Conservation (phyloP, 2,113 vertebrate genomes). For the Ictalurus furcatus region DNA sequence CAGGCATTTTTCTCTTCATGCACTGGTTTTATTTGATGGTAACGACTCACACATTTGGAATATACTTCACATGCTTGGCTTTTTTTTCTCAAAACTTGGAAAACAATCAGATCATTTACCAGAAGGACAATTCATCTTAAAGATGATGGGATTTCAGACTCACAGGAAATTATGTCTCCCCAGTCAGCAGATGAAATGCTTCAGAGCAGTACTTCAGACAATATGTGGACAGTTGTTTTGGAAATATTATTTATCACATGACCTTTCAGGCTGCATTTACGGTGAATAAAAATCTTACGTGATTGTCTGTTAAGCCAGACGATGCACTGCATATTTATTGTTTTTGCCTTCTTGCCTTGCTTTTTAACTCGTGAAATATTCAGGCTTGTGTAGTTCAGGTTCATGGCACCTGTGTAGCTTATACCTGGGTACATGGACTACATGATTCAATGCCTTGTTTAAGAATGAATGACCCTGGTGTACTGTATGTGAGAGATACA, state of each 20-base stretch:
- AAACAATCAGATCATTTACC: slow-evolving; percentile 33
- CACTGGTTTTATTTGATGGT: slow-evolving; percentile 7
- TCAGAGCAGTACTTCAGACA: slow-evolving; percentile 30
- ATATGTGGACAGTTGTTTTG: slow-evolving; percentile 2
- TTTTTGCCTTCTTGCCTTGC: slow-evolving; percentile 4
- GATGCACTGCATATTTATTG: neutral
- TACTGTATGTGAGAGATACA: neutral
- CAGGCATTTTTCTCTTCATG: neutral
- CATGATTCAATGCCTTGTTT: neutral
- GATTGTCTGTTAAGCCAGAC: slow-evolving; percentile 5
- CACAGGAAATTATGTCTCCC: slow-evolving; percentile 42
- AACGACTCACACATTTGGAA: slow-evolving; percentile 13
- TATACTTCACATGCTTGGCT: slow-evolving; percentile 11
- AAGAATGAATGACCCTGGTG: neutral
- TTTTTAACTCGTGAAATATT: neutral
- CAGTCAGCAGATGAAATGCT: slow-evolving; percentile 24
- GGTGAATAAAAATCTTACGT: neutral
- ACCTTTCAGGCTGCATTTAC: slow-evolving; percentile 19
- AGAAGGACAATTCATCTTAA: slow-evolving; percentile 34
- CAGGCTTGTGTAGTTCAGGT: neutral
- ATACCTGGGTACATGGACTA: neutral
- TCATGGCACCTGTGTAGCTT: neutral
- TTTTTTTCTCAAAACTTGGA: slow-evolving; percentile 14
- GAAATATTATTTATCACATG: slow-evolving; percentile 21
- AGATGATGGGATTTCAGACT: slow-evolving; percentile 41